Conservation (phyloP, 2,113 vertebrate species). For the Chaetura pelagica region DNA sequence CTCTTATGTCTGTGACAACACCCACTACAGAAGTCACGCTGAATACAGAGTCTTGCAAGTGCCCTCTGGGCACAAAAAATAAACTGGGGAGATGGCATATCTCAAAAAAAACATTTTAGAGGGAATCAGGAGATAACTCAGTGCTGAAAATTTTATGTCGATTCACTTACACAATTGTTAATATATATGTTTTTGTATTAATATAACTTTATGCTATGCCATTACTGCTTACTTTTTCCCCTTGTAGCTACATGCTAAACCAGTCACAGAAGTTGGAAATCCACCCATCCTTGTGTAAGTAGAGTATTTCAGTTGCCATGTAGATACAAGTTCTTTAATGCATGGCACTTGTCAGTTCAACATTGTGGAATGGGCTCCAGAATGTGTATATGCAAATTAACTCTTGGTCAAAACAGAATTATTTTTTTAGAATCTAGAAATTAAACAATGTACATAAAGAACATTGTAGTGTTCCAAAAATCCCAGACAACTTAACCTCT, state of each 20-base stretch:
- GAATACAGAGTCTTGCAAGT: not conserved
- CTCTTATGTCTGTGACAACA: not conserved
- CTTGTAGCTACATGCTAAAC: not conserved
- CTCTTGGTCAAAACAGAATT: not conserved
- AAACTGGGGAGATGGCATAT: rapidly evolving
- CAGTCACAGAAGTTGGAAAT: not conserved
- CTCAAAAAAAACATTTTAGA: not conserved
- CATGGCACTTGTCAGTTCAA: not conserved
- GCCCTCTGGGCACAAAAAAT: not conserved
- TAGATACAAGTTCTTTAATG: not conserved
- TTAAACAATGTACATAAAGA: not conserved
- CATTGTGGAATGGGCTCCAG: not conserved
- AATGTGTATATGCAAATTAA: not conserved
- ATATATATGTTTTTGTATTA: not conserved
- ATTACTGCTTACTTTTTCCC: not conserved
- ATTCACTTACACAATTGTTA: not conserved
- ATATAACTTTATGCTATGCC: not conserved
- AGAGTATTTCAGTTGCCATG: not conserved
- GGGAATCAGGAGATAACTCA: not conserved
- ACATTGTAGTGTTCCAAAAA: not conserved
- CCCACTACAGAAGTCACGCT: not conserved
- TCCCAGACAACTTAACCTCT: not conserved
- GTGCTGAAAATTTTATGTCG: not conserved
- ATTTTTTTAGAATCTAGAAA: not conserved
- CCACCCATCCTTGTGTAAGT: not conserved